Evolutionary conservation across 2,888 invertebrate genomes (phyloP).

Genomic region (Parnassius orleans): DNA sequence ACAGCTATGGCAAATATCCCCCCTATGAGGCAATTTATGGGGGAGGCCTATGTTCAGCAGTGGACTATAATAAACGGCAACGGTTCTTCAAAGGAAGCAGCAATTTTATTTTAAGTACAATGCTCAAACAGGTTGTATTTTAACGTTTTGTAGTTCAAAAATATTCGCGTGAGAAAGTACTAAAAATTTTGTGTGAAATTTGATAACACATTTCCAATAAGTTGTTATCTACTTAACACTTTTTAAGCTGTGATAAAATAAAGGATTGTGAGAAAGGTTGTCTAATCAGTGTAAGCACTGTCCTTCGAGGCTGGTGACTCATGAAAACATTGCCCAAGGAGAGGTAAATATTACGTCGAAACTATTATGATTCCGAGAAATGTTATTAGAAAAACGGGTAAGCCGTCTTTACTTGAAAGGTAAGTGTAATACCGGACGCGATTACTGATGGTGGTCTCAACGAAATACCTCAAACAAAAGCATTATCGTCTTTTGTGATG

Average conservation of each 20-base stretch:
- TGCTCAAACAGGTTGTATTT: too few species aligned
- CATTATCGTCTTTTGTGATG: conserved; percentile 21
- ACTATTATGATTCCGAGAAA: conserved; percentile 47
- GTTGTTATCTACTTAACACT: background rate
- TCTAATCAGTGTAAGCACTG: background rate
- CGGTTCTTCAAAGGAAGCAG: too few species aligned
- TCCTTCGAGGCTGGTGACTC: conserved; percentile 6
- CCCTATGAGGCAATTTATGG: too few species aligned
- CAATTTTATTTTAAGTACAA: too few species aligned
- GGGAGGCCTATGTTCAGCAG: too few species aligned
- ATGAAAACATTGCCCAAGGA: conserved; percentile 16
- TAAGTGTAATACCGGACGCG: conserved; percentile 30
- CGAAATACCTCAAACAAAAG: conserved; percentile 11
- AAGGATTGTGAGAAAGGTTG: background rate
- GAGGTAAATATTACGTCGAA: conserved; percentile 46
- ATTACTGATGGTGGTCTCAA: conserved; percentile 6
- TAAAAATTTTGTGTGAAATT: background rate
- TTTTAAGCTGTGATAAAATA: background rate
- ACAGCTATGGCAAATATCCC: too few species aligned
- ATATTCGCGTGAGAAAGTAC: conserved; percentile 5
- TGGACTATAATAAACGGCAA: too few species aligned
- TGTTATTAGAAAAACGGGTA: conserved; percentile 54
- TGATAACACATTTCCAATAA: background rate
- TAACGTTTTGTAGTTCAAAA: too few species aligned
- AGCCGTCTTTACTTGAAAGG: conserved; percentile 32